These are phyloP conservation scores for Dolichopus griseipennis DNA, from an alignment of 2,888 invertebrate genomes.

Conservation along the genomic window DNA sequence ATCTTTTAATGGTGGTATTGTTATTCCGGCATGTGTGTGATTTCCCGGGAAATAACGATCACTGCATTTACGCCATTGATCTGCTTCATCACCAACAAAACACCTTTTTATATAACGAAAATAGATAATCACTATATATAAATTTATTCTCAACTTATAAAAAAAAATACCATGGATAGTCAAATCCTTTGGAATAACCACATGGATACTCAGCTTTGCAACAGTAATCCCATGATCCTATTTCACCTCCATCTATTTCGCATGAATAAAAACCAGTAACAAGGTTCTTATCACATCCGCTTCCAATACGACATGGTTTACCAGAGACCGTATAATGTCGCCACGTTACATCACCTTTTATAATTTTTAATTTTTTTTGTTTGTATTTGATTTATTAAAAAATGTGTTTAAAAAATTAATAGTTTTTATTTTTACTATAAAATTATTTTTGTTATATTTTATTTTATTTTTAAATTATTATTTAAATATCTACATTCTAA, in stretches of 20 bases:
- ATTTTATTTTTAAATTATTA: too few relatives aligned
- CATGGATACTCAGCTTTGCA: constrained; percentile 74
- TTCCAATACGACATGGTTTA: constrained; percentile 64
- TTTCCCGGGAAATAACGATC: constrained; percentile 64
- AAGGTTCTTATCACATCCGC: constrained; percentile 60
- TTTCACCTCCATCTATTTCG: constrained; percentile 62
- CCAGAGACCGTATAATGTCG: constrained; percentile 73
- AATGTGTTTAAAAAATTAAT: not conserved
- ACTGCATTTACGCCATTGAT: constrained; percentile 82
- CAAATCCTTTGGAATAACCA: constrained; percentile 72
- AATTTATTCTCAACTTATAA: constrained; percentile 20
- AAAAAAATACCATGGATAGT: constrained; percentile 62
- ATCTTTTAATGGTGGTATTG: constrained; percentile 36
- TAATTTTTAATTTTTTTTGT: constrained; percentile 24
- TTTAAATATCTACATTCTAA: too few relatives aligned
- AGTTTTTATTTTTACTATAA: constrained; percentile 10
- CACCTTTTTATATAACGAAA: constrained; percentile 51
- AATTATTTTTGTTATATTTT: too few relatives aligned
- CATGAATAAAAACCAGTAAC: constrained; percentile 78
- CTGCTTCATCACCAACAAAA: constrained; percentile 66
- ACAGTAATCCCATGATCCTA: constrained; percentile 76
- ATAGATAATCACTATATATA: not conserved
- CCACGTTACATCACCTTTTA: constrained; percentile 52
- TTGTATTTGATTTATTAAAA: not conserved
- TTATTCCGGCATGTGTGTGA: constrained; percentile 42